A percentile compares a stretch with the other conserved stretches of the same genome.
phyloP scores from a whole-genome alignment of 2,797 vertebrate genomes.

The Eurystomus glaucurus region DNA sequence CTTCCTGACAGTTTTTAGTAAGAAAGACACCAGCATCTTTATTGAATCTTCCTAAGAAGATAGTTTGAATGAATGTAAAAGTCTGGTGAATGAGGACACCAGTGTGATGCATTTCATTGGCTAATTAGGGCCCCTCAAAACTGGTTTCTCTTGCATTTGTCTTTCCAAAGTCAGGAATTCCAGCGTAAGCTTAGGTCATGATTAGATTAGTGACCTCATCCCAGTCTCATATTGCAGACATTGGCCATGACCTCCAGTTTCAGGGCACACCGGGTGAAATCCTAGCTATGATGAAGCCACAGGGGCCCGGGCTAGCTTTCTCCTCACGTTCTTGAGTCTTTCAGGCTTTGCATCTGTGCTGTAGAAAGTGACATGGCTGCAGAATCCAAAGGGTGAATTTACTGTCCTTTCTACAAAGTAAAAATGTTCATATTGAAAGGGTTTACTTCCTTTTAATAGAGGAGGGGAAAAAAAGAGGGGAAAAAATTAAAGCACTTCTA shows the following conservation, averaged over 20 bases:
- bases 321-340: slow-evolving; percentile 33
- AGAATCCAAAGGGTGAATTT: background rate
- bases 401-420: background rate
- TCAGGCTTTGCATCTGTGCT: slow-evolving; percentile 51
- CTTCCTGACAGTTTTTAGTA: background rate
- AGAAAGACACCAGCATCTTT: background rate
- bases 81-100: background rate
- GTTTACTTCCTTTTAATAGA: background rate
- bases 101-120: background rate
- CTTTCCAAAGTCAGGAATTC: slow-evolving; percentile 59
- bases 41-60: background rate
- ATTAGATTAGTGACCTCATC: slow-evolving; percentile 75
- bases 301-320: slow-evolving; percentile 42
- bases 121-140: slow-evolving; percentile 18
- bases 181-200: slow-evolving; percentile 47
- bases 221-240: slow-evolving; percentile 48
- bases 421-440: background rate
- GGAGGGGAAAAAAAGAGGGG: accelerated
- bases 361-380: background rate
- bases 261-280: slow-evolving; percentile 72
- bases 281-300: slow-evolving; percentile 54
- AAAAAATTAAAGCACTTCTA: background rate
- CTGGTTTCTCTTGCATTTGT: slow-evolving; percentile 45
- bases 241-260: slow-evolving; percentile 67
- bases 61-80: background rate